Base-by-base conservation (phyloP, 2,113 vertebrate species). In the Tetrao urogallus region DNA sequence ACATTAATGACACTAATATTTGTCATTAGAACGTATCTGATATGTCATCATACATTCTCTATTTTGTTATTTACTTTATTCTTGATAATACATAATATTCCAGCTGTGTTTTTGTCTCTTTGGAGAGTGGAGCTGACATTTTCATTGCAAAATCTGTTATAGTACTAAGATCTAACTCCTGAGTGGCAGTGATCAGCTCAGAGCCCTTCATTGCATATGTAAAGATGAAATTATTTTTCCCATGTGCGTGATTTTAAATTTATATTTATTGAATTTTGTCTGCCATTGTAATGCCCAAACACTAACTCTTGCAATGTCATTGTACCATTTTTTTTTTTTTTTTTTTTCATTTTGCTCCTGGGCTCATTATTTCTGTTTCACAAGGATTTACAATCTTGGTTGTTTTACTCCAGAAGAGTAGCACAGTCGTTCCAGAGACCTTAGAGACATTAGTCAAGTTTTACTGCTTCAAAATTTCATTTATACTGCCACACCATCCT, bases 221-320 rank as follows among this genome's bases (percentile, higher is more conserved):
- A 72, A 84, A 57, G 9, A 69, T 69, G 32, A 85, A 89, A 94
- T 87, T n/a, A 50, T 84, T 92, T 91, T 89, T 87, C 47, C 38
- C 10, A 52, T 38, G 34, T 65, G 17, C 20, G 5, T 60, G 19
- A 82, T 19, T 84, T 90, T 60, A 81, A 72, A 92, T 78, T 81
- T 67, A 19, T 79, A 52, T 75, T 87, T 95, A 69, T 75, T 89
- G 20, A 52, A 69, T 84, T 1, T 0, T 60, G 17, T 75, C 87
- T 89, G 17, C 16, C 17, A 5, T 48, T 65, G 67, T 85, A 85
- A 89, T 87, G 58, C 1, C 22, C 15, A 73, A 7, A 43, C 52
- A 76, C 17, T 61, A 80, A 77, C 20, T 50, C 54, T 47, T 87
- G 32, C 52, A 79, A 69, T 1, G 2, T 15, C 25, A 92, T 71